Conservation (phyloP, 2,113 vertebrate species). For the Scomber colias region DNA sequence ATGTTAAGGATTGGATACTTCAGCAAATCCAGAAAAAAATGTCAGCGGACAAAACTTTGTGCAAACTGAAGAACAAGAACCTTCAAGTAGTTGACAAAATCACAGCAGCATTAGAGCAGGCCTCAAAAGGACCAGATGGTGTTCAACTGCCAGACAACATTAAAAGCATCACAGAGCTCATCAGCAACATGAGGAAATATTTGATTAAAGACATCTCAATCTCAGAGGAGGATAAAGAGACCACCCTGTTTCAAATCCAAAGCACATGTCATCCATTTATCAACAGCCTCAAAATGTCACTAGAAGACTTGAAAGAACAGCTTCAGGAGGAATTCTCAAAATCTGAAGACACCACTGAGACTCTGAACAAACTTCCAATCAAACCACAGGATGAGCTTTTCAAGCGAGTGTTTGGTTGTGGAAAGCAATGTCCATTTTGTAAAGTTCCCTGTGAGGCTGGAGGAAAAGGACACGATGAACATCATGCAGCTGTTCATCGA, state of each 20-base stretch:
- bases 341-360: constrained; percentile 14
- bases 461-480: constrained; percentile 58
- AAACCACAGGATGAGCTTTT: constrained; percentile 76
- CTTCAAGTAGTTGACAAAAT: constrained; percentile 34
- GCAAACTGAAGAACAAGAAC: constrained; percentile 26
- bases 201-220: constrained; percentile 52
- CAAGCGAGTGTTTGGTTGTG: constrained; percentile 76
- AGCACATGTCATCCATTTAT: constrained; percentile 33
- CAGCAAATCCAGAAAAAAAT: not conserved
- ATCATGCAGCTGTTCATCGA: constrained; percentile 66
- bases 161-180: constrained; percentile 30
- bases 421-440: constrained; percentile 82
- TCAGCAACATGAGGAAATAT: constrained; percentile 33
- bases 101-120: not conserved
- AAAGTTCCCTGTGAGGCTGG: constrained; percentile 81
- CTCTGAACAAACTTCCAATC: constrained; percentile 50
- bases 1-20: constrained; percentile 67
- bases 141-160: constrained; percentile 34
- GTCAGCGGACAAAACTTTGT: constrained; percentile 7
- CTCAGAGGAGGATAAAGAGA: constrained; percentile 37
- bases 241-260: constrained; percentile 43
- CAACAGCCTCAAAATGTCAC: constrained; percentile 15
- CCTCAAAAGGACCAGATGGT: not conserved
- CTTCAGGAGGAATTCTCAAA: constrained; percentile 41
- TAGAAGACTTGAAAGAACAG: constrained; percentile 11